Evolutionary conservation across 2,797 vertebrate genomes (phyloP).

Genomic region (Erpetoichthys calabaricus): DNA sequence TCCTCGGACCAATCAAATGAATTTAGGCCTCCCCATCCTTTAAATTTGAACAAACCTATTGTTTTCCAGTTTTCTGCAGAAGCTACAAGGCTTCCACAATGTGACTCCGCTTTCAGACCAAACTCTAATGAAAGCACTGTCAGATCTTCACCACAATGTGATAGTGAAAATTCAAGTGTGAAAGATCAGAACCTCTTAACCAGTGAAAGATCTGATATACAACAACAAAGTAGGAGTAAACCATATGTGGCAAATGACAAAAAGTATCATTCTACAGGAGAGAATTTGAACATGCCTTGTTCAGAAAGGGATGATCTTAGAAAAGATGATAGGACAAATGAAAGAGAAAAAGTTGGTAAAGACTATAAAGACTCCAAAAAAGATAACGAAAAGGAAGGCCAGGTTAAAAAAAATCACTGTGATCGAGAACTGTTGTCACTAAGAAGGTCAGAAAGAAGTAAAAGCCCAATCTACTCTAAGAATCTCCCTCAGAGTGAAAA

Average conservation of each 20-base stretch:
- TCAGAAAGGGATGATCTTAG: slow-evolving; percentile 7
- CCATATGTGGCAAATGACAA: slow-evolving; percentile 21
- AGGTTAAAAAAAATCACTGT: slow-evolving; percentile 17
- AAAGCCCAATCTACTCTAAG: slow-evolving; percentile 35
- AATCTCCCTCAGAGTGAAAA: slow-evolving; percentile 9
- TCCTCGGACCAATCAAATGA: no score
- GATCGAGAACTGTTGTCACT: slow-evolving; percentile 37
- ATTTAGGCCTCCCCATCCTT: no score
- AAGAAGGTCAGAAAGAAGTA: slow-evolving; percentile 38
- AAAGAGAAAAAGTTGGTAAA: slow-evolving; percentile 37
- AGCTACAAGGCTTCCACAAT: no score
- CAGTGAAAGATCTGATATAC: slow-evolving; percentile 11
- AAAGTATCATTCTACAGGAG: neutral
- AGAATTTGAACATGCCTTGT: no score
- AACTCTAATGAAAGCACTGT: no score
- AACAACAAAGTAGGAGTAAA: slow-evolving; percentile 14
- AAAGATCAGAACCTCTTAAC: slow-evolving; percentile 3
- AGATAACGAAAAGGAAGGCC: slow-evolving; percentile 34
- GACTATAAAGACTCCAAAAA: slow-evolving; percentile 36
- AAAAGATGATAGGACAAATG: slow-evolving; percentile 27
- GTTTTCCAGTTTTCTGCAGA: no score
- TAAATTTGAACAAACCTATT: no score
- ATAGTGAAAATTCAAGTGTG: no score
- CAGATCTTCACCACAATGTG: no score
- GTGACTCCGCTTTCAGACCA: no score